Evolutionary conservation across 2,797 vertebrate species (phyloP), one percentile per base, ranked within the genome.

Genomic region (Acanthopagrus latus): DNA sequence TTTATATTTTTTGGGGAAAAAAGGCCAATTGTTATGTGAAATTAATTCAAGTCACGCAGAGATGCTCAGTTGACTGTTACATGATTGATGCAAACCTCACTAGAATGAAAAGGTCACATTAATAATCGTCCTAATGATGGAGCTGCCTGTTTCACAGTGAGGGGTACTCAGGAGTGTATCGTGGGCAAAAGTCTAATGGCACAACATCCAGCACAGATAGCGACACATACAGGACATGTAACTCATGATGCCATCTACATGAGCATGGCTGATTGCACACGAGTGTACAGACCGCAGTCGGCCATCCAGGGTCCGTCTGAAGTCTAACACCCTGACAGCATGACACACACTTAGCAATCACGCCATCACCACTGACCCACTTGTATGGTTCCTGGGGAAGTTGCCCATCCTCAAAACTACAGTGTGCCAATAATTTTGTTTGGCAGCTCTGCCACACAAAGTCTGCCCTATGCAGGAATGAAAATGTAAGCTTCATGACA

Each of bases 81-180:
- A 70, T 83, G 83, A 86, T 75, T 66, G 57, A 81, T 83, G 43
- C 38, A 74, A 74, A 75, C 47, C 64, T 84, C 57, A 81, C 33
- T 2, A 13, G 33, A 64, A 68, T 69, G 58, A 84, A 88, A 87
- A 80, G 59, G 77, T 80, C 56, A 69, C 54, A 73, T 87, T 81
- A 71, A 71, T 84, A 86, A 86, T 64, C 7, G 9, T 71, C 10
- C 7, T 71, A 62, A 84, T 78, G 75, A 87, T 78, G 48, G 44
- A 81, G 58, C 38, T 75, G 59, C 71, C 65, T 68, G 29, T 25
- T 57, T 78, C 71, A 29, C 33, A 16, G 46, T 4, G 16, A 25
- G 64, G 3, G 20, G 64, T 23, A 20, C 33, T 62, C 41, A 41
- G 20, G 76, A 52, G 64, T 79, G 76, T 73, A 75, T 48, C 27